Conservation (phyloP, 35 echinoderm and acorn worm species). For the Diadema setosum region DNA sequence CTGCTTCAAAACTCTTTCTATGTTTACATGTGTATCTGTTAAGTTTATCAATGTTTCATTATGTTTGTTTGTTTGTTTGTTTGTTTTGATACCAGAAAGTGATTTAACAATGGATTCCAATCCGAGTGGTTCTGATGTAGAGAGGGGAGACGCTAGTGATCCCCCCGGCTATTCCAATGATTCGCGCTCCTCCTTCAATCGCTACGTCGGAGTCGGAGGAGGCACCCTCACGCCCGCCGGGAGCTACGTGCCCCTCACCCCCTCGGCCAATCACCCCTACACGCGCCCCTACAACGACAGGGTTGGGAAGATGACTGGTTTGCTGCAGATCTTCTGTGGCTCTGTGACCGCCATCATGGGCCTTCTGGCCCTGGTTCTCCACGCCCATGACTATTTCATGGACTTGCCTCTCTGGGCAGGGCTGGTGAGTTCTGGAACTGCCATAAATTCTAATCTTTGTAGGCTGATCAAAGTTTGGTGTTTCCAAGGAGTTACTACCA, state of each 20-base stretch:
- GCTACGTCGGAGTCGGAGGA: background rate
- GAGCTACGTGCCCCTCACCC: background rate
- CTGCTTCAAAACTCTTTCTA: too few relatives aligned
- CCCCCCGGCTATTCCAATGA: too few relatives aligned
- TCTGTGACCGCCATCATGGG: background rate
- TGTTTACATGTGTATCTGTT: too few relatives aligned
- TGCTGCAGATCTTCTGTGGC: background rate
- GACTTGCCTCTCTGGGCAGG: background rate
- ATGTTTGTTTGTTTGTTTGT: too few relatives aligned
- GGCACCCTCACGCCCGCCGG: background rate
- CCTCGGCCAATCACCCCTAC: background rate
- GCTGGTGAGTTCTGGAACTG: background rate
- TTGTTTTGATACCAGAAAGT: too few relatives aligned
- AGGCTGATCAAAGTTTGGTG: too few relatives aligned
- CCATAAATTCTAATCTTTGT: background rate
- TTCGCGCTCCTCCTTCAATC: too few relatives aligned
- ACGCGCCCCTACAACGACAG: background rate
- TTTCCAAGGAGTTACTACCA: too few relatives aligned
- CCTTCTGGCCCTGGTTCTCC: constrained; percentile 1
- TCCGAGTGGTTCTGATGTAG: too few relatives aligned
- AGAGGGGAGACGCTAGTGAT: too few relatives aligned
- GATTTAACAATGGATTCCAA: too few relatives aligned
- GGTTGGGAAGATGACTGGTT: background rate
- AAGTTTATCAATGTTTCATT: too few relatives aligned
- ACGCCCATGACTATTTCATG: background rate